A percentile compares a stretch with the other conserved stretches of the same genome.
These are phyloP conservation scores for Tachina grossa DNA, from an alignment of 2,888 invertebrate species.

Conservation along the genomic window DNA sequence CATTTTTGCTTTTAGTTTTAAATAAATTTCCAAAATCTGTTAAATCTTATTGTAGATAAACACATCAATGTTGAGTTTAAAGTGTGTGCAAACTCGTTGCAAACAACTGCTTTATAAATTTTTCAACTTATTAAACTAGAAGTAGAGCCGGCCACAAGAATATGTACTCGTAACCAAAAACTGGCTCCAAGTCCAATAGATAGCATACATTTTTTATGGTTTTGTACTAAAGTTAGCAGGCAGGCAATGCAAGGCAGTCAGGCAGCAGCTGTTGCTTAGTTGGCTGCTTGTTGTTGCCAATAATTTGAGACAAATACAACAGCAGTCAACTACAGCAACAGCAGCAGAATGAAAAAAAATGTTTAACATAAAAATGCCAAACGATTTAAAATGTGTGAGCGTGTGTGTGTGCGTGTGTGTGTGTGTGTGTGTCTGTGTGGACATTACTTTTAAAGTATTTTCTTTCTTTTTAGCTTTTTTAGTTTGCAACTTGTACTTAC, in stretches of 20 bases:
- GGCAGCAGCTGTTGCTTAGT: conserved; percentile 48
- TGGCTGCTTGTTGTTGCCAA: conserved; percentile 40
- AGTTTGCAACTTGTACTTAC: conserved; percentile 13
- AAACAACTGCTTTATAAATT: conserved; percentile 36
- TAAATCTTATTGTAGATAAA: conserved; percentile 14
- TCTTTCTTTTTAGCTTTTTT: not conserved
- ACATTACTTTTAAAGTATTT: conserved; percentile 5
- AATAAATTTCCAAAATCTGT: conserved; percentile 22
- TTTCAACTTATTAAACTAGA: conserved; percentile 31
- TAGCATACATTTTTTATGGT: conserved; percentile 52
- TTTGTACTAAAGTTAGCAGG: conserved; percentile 58
- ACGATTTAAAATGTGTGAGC: conserved; percentile 37
- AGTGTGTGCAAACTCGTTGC: conserved; percentile 54
- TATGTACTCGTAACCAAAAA: conserved; percentile 14
- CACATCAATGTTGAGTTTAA: conserved; percentile 3
- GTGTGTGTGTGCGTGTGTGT: not conserved
- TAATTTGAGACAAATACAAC: conserved; percentile 54
- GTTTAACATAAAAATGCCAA: conserved; percentile 59
- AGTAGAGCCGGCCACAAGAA: conserved; percentile 43
- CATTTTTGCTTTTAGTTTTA: conserved; percentile 10
- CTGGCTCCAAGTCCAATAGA: conserved; percentile 53
- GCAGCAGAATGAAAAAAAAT: conserved; percentile 20
- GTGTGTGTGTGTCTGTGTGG: not conserved
- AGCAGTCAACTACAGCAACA: conserved; percentile 15
- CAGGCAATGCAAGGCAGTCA: conserved; percentile 59